Conservation (phyloP, 2,888 invertebrate species). For the Notodonta dromedarius region DNA sequence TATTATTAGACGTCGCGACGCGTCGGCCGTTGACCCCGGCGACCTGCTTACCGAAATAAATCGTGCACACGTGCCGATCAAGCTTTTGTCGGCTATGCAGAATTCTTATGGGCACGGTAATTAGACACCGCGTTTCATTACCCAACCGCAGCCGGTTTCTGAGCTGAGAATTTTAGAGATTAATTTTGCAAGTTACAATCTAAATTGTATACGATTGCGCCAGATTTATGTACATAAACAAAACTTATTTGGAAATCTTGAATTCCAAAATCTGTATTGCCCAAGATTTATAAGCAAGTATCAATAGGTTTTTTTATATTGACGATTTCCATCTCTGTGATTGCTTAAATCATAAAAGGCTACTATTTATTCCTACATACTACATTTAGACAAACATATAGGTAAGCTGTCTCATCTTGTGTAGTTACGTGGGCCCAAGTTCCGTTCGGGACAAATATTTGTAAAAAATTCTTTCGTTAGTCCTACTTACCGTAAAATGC, state of each 20-base stretch:
- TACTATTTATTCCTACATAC: too few relatives aligned
- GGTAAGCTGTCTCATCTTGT: conserved; percentile 1
- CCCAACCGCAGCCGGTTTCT: neutral
- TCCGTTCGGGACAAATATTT: conserved; percentile 5
- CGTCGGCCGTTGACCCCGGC: conserved; percentile 72
- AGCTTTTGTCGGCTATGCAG: conserved; percentile 47
- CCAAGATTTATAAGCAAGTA: too few relatives aligned
- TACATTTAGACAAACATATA: neutral
- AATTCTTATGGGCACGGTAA: conserved; percentile 15
- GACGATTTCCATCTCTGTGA: too few relatives aligned
- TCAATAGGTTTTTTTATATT: too few relatives aligned
- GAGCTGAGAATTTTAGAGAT: neutral
- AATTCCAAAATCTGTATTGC: too few relatives aligned
- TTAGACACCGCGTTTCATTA: conserved; percentile 1
- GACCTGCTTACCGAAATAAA: conserved; percentile 82
- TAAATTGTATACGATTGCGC: too few relatives aligned
- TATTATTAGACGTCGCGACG: conserved; percentile 79
- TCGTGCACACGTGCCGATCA: conserved; percentile 62
- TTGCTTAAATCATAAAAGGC: too few relatives aligned
- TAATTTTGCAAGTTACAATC: too few relatives aligned
- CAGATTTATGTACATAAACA: too few relatives aligned
- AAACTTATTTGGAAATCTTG: too few relatives aligned
- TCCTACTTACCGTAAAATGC: conserved; percentile 5
- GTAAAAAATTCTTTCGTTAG: neutral
- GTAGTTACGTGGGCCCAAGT: conserved; percentile 5